Percentiles rank a stretch among this genome's conserved stretches.
Evolutionary conservation across 2,888 invertebrate species (phyloP).

Genomic region (Buathra laborator): DNA sequence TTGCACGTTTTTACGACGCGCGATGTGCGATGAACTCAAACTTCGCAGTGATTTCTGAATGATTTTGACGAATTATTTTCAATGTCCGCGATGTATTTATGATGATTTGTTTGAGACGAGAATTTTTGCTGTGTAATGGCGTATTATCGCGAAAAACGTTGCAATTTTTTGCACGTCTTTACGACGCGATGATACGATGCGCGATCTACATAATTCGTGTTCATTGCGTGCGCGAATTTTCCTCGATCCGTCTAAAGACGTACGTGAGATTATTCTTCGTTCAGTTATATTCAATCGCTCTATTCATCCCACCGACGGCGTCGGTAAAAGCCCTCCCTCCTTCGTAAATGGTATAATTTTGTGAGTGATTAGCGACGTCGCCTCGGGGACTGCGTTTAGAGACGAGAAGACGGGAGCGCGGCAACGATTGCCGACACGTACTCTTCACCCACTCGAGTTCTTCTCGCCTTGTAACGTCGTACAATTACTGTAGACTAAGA

Average conservation of each 20-base stretch:
- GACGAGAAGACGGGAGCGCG: constrained; percentile 15
- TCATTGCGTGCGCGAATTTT: neutral
- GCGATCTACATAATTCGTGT: constrained; percentile 9
- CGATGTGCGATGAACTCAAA: neutral
- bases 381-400: constrained; percentile 40
- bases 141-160: no score
- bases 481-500: neutral
- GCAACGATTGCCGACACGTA: constrained; percentile 30
- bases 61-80: neutral
- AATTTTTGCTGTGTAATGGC: no score
- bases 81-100: neutral
- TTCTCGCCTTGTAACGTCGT: constrained; percentile 13
- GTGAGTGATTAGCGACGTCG: constrained; percentile 64
- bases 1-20: neutral
- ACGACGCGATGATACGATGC: neutral
- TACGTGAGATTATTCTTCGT: constrained; percentile 30
- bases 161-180: neutral
- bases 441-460: constrained; percentile 29
- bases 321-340: constrained; percentile 55
- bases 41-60: no score
- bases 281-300: constrained; percentile 54
- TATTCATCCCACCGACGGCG: constrained; percentile 40
- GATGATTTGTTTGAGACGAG: neutral
- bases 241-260: constrained; percentile 1
- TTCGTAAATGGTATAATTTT: constrained; percentile 60